Conservation (phyloP, 2,888 invertebrate species). For the Pseudanteris insignis region DNA sequence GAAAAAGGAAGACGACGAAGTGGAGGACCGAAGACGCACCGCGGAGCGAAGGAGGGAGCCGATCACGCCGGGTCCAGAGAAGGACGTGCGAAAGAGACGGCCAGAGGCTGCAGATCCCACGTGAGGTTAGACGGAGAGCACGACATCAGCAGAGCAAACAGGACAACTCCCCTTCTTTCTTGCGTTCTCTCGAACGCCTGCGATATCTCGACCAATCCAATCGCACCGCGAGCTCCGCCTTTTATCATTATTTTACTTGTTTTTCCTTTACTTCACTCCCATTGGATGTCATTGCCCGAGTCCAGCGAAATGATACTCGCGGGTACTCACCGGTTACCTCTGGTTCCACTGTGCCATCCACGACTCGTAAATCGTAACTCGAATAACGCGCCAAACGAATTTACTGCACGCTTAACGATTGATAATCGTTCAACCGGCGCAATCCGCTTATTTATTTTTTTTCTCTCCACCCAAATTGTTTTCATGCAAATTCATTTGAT, state of each 20-base stretch:
- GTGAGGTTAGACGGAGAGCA: slow-evolving; percentile 38
- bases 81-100: slow-evolving; percentile 41
- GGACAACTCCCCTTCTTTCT: slow-evolving; percentile 55
- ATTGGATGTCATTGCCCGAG: slow-evolving; percentile 65
- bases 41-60: slow-evolving; percentile 52
- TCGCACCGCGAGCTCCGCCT: slow-evolving; percentile 66
- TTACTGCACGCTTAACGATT: neutral
- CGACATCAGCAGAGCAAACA: slow-evolving; percentile 52
- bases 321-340: slow-evolving; percentile 47
- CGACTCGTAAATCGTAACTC: slow-evolving; percentile 19
- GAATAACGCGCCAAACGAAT: slow-evolving; percentile 1
- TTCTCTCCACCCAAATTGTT: neutral
- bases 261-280: slow-evolving; percentile 66
- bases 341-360: slow-evolving; percentile 36
- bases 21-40: slow-evolving; percentile 42
- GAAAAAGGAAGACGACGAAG: slow-evolving; percentile 38
- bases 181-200: slow-evolving; percentile 64
- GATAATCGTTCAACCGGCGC: too few relatives aligned
- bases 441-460: neutral
- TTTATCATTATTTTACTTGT: slow-evolving; percentile 68
- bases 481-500: neutral
- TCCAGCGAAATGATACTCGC: slow-evolving; percentile 51
- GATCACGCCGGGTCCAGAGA: slow-evolving; percentile 54
- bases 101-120: slow-evolving; percentile 27
- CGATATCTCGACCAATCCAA: slow-evolving; percentile 67